Percentiles rank a stretch among this genome's conserved stretches.
These are phyloP conservation scores for Sterna hirundo DNA, from an alignment of 2,113 vertebrate species.

Conservation along the genomic window DNA sequence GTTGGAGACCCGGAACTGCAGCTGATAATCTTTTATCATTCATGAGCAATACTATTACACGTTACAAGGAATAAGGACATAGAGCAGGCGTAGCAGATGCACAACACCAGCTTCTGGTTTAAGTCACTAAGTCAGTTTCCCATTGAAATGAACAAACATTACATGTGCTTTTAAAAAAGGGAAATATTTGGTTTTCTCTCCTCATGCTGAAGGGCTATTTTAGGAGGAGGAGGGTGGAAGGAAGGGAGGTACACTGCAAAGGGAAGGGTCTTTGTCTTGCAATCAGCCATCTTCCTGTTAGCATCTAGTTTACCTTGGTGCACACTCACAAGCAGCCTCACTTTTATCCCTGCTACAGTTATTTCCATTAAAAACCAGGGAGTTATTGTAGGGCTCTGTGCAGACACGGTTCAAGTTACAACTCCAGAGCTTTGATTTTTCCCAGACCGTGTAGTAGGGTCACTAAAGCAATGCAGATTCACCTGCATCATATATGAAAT, in stretches of 20 bases:
- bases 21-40: not conserved
- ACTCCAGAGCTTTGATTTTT: not conserved
- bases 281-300: slow-evolving; percentile 59
- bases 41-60: not conserved
- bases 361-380: not conserved
- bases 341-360: not conserved
- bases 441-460: not conserved
- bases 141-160: not conserved
- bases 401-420: not conserved
- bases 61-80: not conserved
- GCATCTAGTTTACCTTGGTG: slow-evolving; percentile 8
- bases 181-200: not conserved
- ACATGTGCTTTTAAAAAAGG: not conserved
- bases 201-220: slow-evolving; percentile 6
- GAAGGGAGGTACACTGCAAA: slow-evolving; percentile 45
- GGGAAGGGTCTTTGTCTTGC: slow-evolving; percentile 53
- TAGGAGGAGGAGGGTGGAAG: slow-evolving; percentile 48
- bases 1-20: not conserved
- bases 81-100: not conserved
- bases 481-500: not conserved
- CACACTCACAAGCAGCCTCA: not conserved
- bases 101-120: not conserved
- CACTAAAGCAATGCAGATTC: not conserved
- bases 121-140: not conserved
- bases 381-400: not conserved